phyloP scores from a whole-genome alignment of 2,888 invertebrate species.

The Macrophya annulata region DNA sequence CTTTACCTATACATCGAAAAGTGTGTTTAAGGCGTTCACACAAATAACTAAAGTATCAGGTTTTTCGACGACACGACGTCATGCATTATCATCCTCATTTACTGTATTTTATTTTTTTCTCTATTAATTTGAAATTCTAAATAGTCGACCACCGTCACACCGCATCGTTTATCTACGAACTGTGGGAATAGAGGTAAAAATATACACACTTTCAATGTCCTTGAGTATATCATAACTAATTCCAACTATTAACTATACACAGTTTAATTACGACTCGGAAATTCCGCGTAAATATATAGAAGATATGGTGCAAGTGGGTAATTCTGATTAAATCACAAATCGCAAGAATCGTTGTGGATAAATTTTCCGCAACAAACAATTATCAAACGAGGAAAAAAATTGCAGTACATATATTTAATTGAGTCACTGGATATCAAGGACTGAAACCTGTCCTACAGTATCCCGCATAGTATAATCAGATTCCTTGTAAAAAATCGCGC shows the following conservation, averaged over 20 bases:
- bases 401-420: not conserved
- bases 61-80: not conserved
- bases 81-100: not conserved
- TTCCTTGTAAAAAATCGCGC: not conserved
- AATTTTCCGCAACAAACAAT: not conserved
- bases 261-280: not conserved
- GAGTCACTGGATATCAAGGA: not conserved
- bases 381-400: not conserved
- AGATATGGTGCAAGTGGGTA: not conserved
- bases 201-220: not conserved
- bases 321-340: not conserved
- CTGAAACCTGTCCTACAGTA: not conserved
- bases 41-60: not conserved
- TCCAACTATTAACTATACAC: not conserved
- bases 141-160: not conserved
- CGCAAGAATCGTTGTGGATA: not conserved
- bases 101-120: not conserved
- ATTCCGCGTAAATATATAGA: not conserved
- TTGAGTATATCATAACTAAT: not conserved
- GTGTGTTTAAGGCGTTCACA: no score
- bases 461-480: not conserved
- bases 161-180: no score
- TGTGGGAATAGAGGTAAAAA: not conserved
- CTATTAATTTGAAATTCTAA: not conserved
- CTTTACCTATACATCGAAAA: no score